Percentiles rank a stretch among this genome's conserved stretches.
Evolutionary conservation across 1,140 invertebrate genomes (phyloP).

Genomic region (Brachionus rubens): DNA sequence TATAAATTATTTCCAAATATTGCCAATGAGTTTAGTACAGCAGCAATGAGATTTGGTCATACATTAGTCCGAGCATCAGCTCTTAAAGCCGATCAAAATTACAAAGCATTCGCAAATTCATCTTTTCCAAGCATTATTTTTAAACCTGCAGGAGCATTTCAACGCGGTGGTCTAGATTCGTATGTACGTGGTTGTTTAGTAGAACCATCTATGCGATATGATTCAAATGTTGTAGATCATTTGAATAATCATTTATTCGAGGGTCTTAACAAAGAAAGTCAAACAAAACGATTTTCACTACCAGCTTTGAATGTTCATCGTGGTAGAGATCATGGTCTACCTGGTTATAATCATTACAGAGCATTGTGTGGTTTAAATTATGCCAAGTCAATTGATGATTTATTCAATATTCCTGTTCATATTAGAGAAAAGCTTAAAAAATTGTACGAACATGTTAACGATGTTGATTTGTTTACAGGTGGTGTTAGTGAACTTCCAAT

Average conservation of each 20-base stretch:
- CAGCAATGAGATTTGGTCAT: conserved; percentile 46
- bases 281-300: conserved; percentile 71
- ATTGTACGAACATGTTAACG: conserved; percentile 47
- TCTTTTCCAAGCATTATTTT: conserved; percentile 9
- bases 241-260: conserved; percentile 45
- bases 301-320: conserved; percentile 94
- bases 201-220: neutral
- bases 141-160: neutral
- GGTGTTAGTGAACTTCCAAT: conserved; percentile 80
- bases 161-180: conserved; percentile 25
- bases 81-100: neutral
- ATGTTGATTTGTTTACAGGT: conserved; percentile 53
- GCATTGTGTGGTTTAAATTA: conserved; percentile 77
- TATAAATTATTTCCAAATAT: conserved; percentile 41
- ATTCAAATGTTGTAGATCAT: conserved; percentile 16
- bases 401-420: conserved; percentile 56
- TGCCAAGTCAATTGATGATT: conserved; percentile 80
- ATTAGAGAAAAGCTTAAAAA: conserved; percentile 16
- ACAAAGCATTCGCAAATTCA: neutral
- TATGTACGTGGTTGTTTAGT: conserved; percentile 8
- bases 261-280: neutral
- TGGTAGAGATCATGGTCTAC: conserved; percentile 86
- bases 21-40: conserved; percentile 43
- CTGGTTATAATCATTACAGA: conserved; percentile 82
- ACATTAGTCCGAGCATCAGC: conserved; percentile 1